Evolutionary conservation across 2,888 invertebrate genomes (phyloP), one percentile per base, ranked within the genome.

Genomic region (Metalampra italica): DNA sequence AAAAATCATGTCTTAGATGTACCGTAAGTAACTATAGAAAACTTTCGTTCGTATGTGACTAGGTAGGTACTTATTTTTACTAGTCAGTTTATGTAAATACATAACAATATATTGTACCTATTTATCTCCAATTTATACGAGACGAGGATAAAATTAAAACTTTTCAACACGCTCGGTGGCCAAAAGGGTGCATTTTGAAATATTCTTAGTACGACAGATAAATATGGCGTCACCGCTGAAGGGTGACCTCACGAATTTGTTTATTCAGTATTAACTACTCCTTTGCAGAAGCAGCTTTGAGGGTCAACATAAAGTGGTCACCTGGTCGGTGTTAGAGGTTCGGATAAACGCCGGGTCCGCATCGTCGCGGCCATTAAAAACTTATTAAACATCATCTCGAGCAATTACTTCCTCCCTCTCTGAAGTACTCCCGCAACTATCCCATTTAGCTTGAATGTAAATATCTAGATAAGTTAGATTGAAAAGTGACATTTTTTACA

Each of bases 311-410:
- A 59, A 53, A 57, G 49, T 71, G 75, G 76, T 68, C n/a, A 42
- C 14, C 15, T 9, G 34, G 44, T 8, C 37, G 34, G 40, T 50
- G 43, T 46, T 36, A 40, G 14, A 30, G 38, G 9, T 14, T 67
- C 65, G 72, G 73, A 78, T 86, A 82, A 84, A 73, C 80, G 78
- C 56, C 71, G 71, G 75, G 73, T 71, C 70, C 75, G 71, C 71
- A 66, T 71, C 82, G 80, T 79, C 76, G 82, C 79, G 78, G 90
- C 91, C 90, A 91, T 91, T 92, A 91, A 91, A 91, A 91, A 91
- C 90, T 91, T 91, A 91, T 91, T 91, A 91, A 91, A 91, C 91
- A 91, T 91, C 91, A 91, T 91, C 91, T 90, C 91, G 82, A 80
- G 87, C 91, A 91, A 91, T 91, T 91, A 91, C 90, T 79, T 75